phyloP scores from a whole-genome alignment of 2,888 invertebrate genomes.

The Dryobota labecula region DNA sequence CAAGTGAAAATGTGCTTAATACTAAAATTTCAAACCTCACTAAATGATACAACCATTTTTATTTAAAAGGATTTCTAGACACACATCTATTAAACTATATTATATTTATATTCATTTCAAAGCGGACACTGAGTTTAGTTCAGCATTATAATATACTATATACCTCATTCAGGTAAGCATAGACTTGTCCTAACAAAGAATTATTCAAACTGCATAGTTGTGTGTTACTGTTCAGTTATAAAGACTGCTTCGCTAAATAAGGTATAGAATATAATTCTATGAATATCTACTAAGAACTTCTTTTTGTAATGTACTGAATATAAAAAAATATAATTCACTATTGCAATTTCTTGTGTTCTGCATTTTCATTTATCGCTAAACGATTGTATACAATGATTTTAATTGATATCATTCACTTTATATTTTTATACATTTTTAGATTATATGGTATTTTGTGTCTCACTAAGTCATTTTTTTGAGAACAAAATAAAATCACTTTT shows the following conservation, averaged over 20 bases:
- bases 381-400: constrained; percentile 79
- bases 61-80: constrained; percentile 77
- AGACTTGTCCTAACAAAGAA: constrained; percentile 5
- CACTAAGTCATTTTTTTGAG: constrained; percentile 81
- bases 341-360: constrained; percentile 87
- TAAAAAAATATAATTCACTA: constrained; percentile 89
- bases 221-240: constrained; percentile 13
- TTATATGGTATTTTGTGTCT: constrained; percentile 75
- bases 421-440: constrained; percentile 84
- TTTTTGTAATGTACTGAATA: constrained; percentile 79
- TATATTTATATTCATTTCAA: constrained; percentile 74
- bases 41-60: constrained; percentile 81
- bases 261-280: constrained; percentile 68
- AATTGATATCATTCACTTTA: constrained; percentile 84
- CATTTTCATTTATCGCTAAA: constrained; percentile 82
- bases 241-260: constrained; percentile 42
- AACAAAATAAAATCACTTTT: constrained; percentile 90
- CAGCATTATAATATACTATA: constrained; percentile 76
- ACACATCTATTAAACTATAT: constrained; percentile 80
- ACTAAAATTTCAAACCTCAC: constrained; percentile 80
- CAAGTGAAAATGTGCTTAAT: constrained; percentile 74
- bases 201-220: constrained; percentile 14
- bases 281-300: constrained; percentile 70
- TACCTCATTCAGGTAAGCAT: constrained; percentile 43
- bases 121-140: constrained; percentile 76